Evolutionary conservation across 2,113 vertebrate species (phyloP).

Genomic region (Galeopterus variegatus): DNA sequence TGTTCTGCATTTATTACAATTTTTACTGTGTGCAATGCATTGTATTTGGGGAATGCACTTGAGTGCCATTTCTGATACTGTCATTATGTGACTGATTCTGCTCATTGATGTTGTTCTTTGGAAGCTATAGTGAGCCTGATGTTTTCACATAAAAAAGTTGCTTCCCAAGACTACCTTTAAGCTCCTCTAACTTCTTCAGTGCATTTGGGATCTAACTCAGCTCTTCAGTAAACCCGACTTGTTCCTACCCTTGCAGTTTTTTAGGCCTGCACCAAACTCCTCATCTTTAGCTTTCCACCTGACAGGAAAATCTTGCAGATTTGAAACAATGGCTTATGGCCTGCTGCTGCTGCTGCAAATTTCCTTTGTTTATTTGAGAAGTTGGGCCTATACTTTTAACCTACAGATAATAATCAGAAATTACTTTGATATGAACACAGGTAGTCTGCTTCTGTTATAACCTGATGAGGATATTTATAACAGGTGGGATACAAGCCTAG

Average conservation of each 20-base stretch:
- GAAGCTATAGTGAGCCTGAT: conserved; percentile 69
- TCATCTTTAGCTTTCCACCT: background rate
- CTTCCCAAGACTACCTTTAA: conserved; percentile 33
- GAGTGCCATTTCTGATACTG: conserved; percentile 33
- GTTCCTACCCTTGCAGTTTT: background rate
- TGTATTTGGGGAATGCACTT: conserved; percentile 51
- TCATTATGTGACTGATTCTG: background rate
- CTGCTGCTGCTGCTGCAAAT: background rate
- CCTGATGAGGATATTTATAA: background rate
- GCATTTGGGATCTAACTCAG: background rate
- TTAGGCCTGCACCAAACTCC: background rate
- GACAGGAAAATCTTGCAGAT: background rate
- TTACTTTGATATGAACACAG: background rate
- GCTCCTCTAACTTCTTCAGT: conserved; percentile 74
- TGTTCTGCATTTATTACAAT: conserved; percentile 47
- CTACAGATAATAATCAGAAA: background rate
- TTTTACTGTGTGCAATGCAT: conserved; percentile 66
- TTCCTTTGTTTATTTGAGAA: background rate
- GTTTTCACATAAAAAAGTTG: conserved; percentile 4
- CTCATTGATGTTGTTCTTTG: conserved; percentile 57
- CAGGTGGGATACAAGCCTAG: background rate
- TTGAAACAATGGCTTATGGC: background rate
- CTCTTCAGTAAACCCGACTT: background rate
- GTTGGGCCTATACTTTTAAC: background rate
- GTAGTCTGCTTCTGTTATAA: background rate